Evolutionary conservation across 2,797 vertebrate genomes (phyloP).

Genomic region (Taeniopygia guttata): DNA sequence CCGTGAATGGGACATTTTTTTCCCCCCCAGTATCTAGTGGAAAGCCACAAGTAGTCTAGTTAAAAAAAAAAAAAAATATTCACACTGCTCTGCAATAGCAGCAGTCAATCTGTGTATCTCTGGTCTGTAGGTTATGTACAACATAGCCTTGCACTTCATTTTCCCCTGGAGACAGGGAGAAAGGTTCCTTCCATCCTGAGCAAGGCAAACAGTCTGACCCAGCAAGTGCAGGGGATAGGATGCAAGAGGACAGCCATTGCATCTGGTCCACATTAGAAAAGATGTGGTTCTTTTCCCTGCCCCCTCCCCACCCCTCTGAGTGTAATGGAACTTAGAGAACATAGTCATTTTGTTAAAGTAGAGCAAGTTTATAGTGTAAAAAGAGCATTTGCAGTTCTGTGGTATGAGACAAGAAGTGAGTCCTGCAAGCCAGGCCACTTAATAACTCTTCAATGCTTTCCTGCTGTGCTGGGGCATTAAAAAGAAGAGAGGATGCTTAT

Average conservation of each 20-base stretch:
- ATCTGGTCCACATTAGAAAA: background rate
- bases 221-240: background rate
- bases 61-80: background rate
- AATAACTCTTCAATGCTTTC: background rate
- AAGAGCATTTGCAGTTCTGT: background rate
- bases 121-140: background rate
- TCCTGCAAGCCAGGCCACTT: background rate
- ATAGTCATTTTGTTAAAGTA: background rate
- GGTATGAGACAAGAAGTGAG: background rate
- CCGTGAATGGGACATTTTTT: background rate
- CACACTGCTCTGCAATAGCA: background rate
- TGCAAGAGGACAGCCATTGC: background rate
- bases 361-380: background rate
- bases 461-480: background rate
- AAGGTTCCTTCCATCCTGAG: background rate
- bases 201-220: background rate
- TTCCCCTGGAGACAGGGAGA: background rate
- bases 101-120: fast-evolving
- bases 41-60: background rate
- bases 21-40: background rate
- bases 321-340: background rate
- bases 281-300: fast-evolving
- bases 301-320: no score
- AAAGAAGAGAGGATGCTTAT: background rate
- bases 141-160: background rate